Percentiles rank a stretch among this genome's conserved stretches.
Evolutionary conservation across 2,113 vertebrate species (phyloP).

Genomic region (Crotalus horridus): DNA sequence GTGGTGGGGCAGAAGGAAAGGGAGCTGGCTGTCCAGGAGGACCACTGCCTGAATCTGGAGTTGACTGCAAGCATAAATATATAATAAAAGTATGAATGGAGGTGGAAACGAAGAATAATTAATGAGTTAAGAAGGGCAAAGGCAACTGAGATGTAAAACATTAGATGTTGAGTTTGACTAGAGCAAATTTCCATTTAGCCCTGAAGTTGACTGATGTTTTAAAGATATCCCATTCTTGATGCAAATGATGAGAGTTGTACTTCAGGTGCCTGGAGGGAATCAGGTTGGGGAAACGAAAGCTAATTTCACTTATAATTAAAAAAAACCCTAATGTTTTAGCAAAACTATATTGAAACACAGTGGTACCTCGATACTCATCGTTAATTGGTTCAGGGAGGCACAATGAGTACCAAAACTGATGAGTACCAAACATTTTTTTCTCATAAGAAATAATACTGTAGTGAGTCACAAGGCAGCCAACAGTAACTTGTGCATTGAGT

Average conservation of each 20-base stretch:
- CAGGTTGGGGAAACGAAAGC: not conserved
- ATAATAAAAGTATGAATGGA: slow-evolving; percentile 35
- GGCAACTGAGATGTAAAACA: not conserved
- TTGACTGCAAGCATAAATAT: slow-evolving; percentile 64
- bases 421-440: not conserved
- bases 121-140: not conserved
- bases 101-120: not conserved
- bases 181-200: not conserved
- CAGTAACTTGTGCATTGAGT: not conserved
- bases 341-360: not conserved
- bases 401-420: not conserved
- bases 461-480: not conserved
- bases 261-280: not conserved
- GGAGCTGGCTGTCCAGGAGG: slow-evolving; percentile 66
- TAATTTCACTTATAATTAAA: not conserved
- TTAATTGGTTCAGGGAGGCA: not conserved
- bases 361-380: not conserved
- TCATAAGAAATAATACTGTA: not conserved
- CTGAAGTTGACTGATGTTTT: not conserved
- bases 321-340: not conserved
- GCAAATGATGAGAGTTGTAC: not conserved
- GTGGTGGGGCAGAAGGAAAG: slow-evolving; percentile 67
- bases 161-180: not conserved
- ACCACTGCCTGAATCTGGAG: slow-evolving; percentile 71
- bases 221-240: not conserved